Evolutionary conservation across 2,113 vertebrate species (phyloP).

Genomic region (Microcebus murinus): DNA sequence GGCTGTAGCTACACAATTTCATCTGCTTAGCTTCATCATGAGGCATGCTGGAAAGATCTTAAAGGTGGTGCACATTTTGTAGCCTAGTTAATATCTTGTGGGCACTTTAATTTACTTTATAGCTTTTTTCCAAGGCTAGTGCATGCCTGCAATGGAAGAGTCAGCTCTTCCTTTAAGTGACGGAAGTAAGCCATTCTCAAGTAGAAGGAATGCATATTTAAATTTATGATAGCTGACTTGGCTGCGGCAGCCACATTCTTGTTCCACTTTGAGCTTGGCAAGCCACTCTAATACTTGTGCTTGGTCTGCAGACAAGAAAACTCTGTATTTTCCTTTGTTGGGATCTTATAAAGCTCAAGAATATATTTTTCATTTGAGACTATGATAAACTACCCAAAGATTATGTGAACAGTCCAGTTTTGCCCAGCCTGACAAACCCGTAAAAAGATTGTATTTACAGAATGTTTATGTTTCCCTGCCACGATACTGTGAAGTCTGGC

Average conservation of each 20-base stretch:
- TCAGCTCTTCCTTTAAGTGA: slow-evolving; percentile 61
- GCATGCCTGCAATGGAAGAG: slow-evolving; percentile 39
- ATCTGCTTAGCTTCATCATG: slow-evolving; percentile 20
- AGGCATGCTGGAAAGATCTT: slow-evolving; percentile 24
- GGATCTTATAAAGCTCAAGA: slow-evolving; percentile 46
- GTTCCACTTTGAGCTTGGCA: slow-evolving; percentile 73
- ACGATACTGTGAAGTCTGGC: not conserved
- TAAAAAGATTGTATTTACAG: slow-evolving; percentile 17
- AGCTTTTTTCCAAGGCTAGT: slow-evolving; percentile 53
- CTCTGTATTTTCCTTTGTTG: slow-evolving; percentile 62
- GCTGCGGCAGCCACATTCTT: slow-evolving; percentile 65
- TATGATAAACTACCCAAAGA: slow-evolving; percentile 52
- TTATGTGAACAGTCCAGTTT: slow-evolving; percentile 30
- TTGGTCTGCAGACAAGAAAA: slow-evolving; percentile 20
- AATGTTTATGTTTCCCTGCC: not conserved
- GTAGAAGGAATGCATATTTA: slow-evolving; percentile 68
- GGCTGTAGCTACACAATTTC: not conserved
- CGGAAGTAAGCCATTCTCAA: slow-evolving; percentile 59
- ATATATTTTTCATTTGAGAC: slow-evolving; percentile 58
- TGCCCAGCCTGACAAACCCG: slow-evolving; percentile 26
- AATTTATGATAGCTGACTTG: slow-evolving; percentile 73
- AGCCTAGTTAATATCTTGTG: slow-evolving; percentile 53
- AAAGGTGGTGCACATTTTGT: slow-evolving; percentile 21
- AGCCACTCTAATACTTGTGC: slow-evolving; percentile 52
- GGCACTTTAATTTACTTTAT: slow-evolving; percentile 62